These are phyloP conservation scores for Poeciliopsis occidentalis DNA, from an alignment of 2,113 vertebrate genomes.

Conservation along the genomic window DNA sequence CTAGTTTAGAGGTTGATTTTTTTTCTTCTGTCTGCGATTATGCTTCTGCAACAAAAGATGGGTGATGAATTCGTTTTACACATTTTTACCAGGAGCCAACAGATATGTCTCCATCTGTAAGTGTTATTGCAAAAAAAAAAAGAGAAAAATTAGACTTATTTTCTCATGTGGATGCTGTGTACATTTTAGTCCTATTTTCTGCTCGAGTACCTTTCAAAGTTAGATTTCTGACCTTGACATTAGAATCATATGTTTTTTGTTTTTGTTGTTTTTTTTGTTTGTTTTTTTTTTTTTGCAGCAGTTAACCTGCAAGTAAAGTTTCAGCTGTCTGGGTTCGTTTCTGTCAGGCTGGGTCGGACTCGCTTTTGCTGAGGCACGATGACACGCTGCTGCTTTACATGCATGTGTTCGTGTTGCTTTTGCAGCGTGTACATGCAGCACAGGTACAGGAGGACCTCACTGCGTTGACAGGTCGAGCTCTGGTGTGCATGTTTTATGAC, in stretches of 20 bases:
- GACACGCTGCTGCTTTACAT: constrained; percentile 40
- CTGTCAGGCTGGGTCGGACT: constrained; percentile 21
- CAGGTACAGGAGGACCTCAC: background rate
- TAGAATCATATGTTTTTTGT: background rate
- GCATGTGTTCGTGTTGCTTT: constrained; percentile 5
- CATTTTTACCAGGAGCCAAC: background rate
- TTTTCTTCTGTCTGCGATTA: too few species aligned
- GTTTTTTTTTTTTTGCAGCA: background rate
- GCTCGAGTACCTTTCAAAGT: background rate
- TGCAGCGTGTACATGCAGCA: background rate
- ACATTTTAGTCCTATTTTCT: background rate
- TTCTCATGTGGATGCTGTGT: background rate
- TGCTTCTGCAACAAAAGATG: too few species aligned
- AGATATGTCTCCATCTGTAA: background rate
- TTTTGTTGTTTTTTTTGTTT: too few species aligned
- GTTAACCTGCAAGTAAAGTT: constrained; percentile 13
- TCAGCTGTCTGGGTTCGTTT: constrained; percentile 36
- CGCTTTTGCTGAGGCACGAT: constrained; percentile 51
- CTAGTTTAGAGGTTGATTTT: too few species aligned
- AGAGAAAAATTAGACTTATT: background rate
- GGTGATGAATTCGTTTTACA: too few species aligned
- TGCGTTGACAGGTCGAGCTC: background rate
- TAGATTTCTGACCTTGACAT: background rate
- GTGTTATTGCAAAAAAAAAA: too few species aligned
- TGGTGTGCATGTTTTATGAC: constrained; percentile 16